Evolutionary conservation across 2,797 vertebrate species (phyloP), one percentile per base, ranked within the genome.

Genomic region (Eulemur rubriventer): DNA sequence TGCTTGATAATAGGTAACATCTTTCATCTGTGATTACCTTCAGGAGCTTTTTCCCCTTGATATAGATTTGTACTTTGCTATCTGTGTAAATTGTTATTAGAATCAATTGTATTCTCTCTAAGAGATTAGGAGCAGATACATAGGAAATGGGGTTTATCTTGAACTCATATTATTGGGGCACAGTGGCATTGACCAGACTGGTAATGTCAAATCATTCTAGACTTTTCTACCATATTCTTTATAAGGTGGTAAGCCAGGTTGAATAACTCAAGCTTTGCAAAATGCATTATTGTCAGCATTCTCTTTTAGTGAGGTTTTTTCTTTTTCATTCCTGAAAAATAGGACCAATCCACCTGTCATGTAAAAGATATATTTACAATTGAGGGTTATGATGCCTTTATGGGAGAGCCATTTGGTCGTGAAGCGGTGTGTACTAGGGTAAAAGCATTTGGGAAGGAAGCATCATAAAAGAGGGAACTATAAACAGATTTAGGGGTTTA

Each of bases 71-170:
- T 87, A 89, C 86, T 97, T 97, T 69, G 18, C 43, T 86, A 78
- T 65, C 91, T 91, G 69, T 91, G 63, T 95, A 97, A 97, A 96
- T 95, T 96, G 70, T 94, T 97, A 96, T 97, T 95, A 96, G 93
- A 91, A 93, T 72, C 95, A 95, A 97, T 87, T 97, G 94, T 96
- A 57, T 93, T 96, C 94, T 94, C 91, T 89, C 91, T 24, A 43
- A 86, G 65, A 94, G 69, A 76, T 82, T 69, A 91, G 73, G 65
- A 86, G 63, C 33, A 83, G 86, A 95, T 70, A 41, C 26, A 85
- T 24, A 93, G 65, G 73, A 94, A 97, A 97, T 67, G 38, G 69
- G 46, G 24, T 70, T 94, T 92, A 93, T 94, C 84, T 57, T 80
- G 65, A 95, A 83, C 35, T 41, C 38, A 4, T 80, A 95, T 96